These are phyloP conservation scores for Muntiacus muntjak DNA, from an alignment of 2,113 vertebrate species.

Conservation along the genomic window DNA sequence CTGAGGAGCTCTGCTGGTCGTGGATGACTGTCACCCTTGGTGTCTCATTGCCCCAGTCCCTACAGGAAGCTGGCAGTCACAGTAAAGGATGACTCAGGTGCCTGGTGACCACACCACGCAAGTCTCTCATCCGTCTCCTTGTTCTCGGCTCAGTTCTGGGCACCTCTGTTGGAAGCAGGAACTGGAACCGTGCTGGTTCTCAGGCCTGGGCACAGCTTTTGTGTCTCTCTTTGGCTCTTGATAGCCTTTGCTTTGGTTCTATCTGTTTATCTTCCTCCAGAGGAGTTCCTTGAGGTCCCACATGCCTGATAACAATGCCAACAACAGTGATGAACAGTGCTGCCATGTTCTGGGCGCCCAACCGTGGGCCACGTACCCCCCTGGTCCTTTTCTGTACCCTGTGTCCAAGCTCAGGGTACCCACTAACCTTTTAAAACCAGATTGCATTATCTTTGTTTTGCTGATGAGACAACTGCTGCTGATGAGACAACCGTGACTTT, in stretches of 20 bases:
- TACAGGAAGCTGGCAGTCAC: constrained; percentile 69
- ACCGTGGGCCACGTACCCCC: accelerated
- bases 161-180: not conserved
- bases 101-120: constrained; percentile 66
- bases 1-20: not conserved
- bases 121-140: constrained; percentile 69
- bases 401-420: not conserved
- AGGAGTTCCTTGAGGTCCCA: not conserved
- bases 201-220: not conserved
- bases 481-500: not conserved
- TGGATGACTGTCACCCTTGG: constrained; percentile 13
- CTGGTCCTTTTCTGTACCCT: not conserved
- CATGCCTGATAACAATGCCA: not conserved
- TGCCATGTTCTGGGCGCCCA: accelerated
- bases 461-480: not conserved
- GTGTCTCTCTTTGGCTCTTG: not conserved
- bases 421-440: not conserved
- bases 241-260: not conserved
- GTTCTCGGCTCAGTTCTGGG: constrained; percentile 51
- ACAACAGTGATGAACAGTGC: not conserved
- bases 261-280: not conserved
- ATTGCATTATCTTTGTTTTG: not conserved
- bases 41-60: constrained; percentile 63
- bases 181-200: not conserved
- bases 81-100: constrained; percentile 69